Evolutionary conservation across 2,797 vertebrate genomes (phyloP), one percentile per base, ranked within the genome.

Genomic region (Acipenser transmontanus): DNA sequence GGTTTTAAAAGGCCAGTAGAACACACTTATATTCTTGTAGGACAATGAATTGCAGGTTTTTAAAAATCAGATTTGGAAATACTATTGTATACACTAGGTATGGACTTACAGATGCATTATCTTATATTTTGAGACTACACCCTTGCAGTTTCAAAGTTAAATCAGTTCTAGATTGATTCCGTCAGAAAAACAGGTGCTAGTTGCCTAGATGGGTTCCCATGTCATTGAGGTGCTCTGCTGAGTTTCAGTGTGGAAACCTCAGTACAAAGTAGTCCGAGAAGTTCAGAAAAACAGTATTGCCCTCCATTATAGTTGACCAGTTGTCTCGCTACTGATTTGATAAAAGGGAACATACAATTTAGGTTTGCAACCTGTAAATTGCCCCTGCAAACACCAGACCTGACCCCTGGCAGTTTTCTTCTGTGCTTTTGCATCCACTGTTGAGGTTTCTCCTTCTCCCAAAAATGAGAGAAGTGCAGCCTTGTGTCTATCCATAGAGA

Each of bases 321-420:
- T 56, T 75, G 72, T 69, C 70, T 68, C 50, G 47, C 14, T 59
- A 69, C 68, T 72, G 74, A 64, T 57, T 54, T 9, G 62, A 17
- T 47, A 34, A 63, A 34, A 4, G 34, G 34, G 34, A 34, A 34
- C 34, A 34, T 66, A 48, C 62, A 72, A 74, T 62, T 65, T 48
- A 50, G 65, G 63, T 51, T 72, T 9, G 13, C 65, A 56, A 50
- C 12, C 56, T 50, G 17, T 57, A 12, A n/a, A 20, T n/a, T 34
- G 17, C 68, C 52, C 63, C 52, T 59, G 65, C 64, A 61, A 69
- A 67, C 66, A 66, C 61, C 17, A 59, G 47, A 11, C 60, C 61
- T 13, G n/a, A 1, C 59, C 61, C 49, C 67, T 72, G 70, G 74
- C 71, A 75, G 74, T 65, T 61, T 69, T 64, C 69, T 63, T 74